A percentile compares a stretch with the other conserved stretches of the same genome.
Evolutionary conservation across 1,140 invertebrate genomes (phyloP).

Genomic region (Ruditapes philippinarum): DNA sequence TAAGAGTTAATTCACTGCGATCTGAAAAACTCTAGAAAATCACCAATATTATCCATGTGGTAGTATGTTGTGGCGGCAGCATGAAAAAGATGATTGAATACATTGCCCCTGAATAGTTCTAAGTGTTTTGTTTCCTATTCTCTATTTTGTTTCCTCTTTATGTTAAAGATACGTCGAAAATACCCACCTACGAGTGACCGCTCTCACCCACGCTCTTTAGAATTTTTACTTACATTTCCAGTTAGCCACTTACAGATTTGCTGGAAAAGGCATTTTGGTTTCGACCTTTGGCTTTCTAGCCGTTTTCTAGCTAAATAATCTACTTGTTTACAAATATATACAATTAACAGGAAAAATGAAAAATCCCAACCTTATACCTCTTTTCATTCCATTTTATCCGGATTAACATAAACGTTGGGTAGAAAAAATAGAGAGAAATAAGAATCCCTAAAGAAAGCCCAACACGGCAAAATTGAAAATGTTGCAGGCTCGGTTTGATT

Average conservation of each 20-base stretch:
- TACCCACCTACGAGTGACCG: conserved; percentile 46
- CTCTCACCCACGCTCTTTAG: conserved; percentile 25
- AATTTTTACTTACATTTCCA: conserved; percentile 34
- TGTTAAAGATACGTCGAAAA: conserved; percentile 34
- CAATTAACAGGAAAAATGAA: neutral
- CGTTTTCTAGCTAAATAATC: neutral
- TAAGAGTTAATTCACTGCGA: neutral
- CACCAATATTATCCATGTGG: neutral
- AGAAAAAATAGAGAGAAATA: too few relatives aligned
- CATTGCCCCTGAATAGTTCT: conserved; percentile 48
- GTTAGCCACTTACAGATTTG: conserved; percentile 28
- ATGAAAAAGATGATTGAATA: neutral
- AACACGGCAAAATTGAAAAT: too few relatives aligned
- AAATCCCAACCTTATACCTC: neutral
- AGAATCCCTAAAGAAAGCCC: too few relatives aligned
- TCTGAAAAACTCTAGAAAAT: neutral
- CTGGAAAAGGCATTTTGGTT: neutral
- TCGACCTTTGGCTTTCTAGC: neutral
- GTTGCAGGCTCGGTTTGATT: too few relatives aligned
- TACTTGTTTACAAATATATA: neutral
- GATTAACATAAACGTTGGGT: neutral
- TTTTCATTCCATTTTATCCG: neutral
- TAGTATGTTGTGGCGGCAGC: conserved; percentile 26
- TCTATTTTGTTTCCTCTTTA: neutral
- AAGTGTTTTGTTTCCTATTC: too few relatives aligned